phyloP scores from a whole-genome alignment of 2,888 invertebrate genomes.

The Bembecia ichneumoniformis region DNA sequence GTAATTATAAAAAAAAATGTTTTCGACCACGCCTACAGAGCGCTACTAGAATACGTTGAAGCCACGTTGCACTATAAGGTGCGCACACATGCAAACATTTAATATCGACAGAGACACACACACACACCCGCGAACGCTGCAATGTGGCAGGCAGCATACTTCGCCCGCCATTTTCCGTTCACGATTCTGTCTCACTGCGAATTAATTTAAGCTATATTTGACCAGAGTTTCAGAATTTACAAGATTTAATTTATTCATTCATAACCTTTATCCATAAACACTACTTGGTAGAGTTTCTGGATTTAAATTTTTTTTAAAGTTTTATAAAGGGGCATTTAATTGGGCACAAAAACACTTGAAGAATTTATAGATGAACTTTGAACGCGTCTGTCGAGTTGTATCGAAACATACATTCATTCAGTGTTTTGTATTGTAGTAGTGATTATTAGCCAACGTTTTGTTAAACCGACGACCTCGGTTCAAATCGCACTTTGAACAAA shows the following conservation, averaged over 20 bases:
- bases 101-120: constrained; percentile 21
- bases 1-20: constrained; percentile 47
- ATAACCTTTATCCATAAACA: too few species aligned
- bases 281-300: too few species aligned
- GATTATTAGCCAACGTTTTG: constrained; percentile 59
- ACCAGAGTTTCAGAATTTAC: too few species aligned
- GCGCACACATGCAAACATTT: constrained; percentile 26
- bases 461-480: constrained; percentile 55
- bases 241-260: too few species aligned
- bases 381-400: constrained; percentile 14
- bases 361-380: constrained; percentile 12
- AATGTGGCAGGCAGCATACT: constrained; percentile 31
- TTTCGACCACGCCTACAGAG: constrained; percentile 40
- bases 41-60: constrained; percentile 36
- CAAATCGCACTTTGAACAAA: constrained; percentile 56
- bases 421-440: constrained; percentile 24
- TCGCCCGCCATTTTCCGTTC: constrained; percentile 37
- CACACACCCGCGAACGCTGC: constrained; percentile 22
- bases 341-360: constrained; percentile 3
- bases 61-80: constrained; percentile 36
- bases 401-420: constrained; percentile 24
- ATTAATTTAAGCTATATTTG: too few species aligned
- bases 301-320: too few species aligned
- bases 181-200: too few species aligned
- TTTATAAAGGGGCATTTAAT: too few species aligned